Percentiles rank a stretch among this genome's conserved stretches.
Evolutionary conservation across 2,113 vertebrate genomes (phyloP).

Genomic region (Ctenodactylus gundi): DNA sequence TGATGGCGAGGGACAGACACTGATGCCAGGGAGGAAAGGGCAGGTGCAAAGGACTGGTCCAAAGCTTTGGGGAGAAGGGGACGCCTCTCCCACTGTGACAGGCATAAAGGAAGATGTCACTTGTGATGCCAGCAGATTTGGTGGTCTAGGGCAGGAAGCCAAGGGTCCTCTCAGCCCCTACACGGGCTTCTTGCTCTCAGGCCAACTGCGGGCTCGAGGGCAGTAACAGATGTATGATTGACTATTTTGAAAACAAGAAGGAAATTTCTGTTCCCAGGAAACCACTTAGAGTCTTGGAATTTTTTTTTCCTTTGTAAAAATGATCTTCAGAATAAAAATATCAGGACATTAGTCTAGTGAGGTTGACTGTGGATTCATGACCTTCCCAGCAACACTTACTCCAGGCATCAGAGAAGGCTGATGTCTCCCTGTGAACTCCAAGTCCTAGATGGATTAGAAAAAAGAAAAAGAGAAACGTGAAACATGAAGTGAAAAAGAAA

Average conservation of each 20-base stretch:
- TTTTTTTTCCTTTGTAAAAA: background rate
- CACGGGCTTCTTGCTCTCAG: background rate
- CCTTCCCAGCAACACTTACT: background rate
- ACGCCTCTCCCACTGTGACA: background rate
- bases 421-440: background rate
- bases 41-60: background rate
- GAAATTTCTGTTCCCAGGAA: constrained; percentile 35
- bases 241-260: background rate
- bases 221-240: background rate
- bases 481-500: background rate
- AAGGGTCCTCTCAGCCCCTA: background rate
- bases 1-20: background rate
- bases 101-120: background rate
- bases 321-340: background rate
- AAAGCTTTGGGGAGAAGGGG: background rate
- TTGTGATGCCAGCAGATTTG: background rate
- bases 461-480: background rate
- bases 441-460: background rate
- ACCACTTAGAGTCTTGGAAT: background rate
- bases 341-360: background rate
- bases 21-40: background rate
- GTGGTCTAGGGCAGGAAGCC: background rate
- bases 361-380: background rate
- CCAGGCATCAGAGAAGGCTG: background rate
- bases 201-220: background rate